A percentile compares a stretch with the other conserved stretches of the same genome.
Evolutionary conservation across 2,888 invertebrate genomes (phyloP).

Genomic region (Drosophila peninsularis): DNA sequence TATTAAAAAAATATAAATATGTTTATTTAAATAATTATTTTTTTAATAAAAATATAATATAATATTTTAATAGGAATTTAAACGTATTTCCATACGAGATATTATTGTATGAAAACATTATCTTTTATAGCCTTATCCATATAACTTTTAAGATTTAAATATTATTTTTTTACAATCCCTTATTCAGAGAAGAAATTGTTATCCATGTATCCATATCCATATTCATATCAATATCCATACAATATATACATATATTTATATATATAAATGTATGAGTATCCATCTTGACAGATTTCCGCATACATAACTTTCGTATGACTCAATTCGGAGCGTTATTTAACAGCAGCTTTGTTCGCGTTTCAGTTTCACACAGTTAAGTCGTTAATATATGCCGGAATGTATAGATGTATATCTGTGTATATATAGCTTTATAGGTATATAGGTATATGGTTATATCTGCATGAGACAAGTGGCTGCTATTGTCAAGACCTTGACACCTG

Average conservation of each 20-base stretch:
- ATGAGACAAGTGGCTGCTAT: constrained; percentile 38
- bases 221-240: neutral
- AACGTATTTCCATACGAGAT: no score
- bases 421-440: constrained; percentile 3
- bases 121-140: no score
- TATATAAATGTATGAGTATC: no score
- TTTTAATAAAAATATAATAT: no score
- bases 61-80: no score
- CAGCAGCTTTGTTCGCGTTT: constrained; percentile 3
- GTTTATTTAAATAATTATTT: no score
- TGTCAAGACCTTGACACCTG: constrained; percentile 47
- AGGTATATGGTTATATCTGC: neutral
- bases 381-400: constrained; percentile 24
- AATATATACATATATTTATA: no score
- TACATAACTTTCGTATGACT: constrained; percentile 2
- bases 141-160: neutral
- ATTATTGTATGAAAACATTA: no score
- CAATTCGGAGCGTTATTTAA: constrained; percentile 11
- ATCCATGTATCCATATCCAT: neutral
- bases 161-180: neutral
- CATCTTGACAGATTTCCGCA: constrained; percentile 1
- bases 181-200: neutral
- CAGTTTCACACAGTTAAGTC: constrained; percentile 22
- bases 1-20: no score
- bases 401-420: constrained; percentile 1